Base-by-base conservation (phyloP, 92 coral and sea anemone genomes). In the Actinostola sp. region DNA sequence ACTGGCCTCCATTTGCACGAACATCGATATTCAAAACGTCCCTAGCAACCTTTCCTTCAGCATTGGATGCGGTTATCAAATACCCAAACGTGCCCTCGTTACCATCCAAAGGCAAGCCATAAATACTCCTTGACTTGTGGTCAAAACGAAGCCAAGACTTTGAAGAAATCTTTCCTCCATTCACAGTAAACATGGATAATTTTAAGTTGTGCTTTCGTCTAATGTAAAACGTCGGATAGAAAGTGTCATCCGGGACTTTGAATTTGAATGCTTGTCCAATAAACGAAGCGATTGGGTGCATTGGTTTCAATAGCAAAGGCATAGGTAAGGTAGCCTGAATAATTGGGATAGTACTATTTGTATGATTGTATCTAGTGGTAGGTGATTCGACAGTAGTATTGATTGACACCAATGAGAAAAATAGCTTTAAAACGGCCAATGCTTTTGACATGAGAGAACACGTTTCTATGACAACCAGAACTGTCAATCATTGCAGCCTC, bases 361-460 rank as follows among this genome's bases (percentile, higher is more conserved):
- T 30, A 45, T 81, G 68, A 15, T 66, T 48, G 25, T 71, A 25
- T 26, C 57, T 68, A 17, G 75, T 46, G 49, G 50, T 71, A 28
- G 75, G 83, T 33, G 83, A 72, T 32, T 67, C 19, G 80, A 72
- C 87, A 58, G 97, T 90, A 28, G 88, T 71, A 46, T 90, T 90
- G 35, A 90, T 35, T 16, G 85, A 79, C 53, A 90, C 82, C 76
- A 90, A 66, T 29, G 92, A 90, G 83, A 90, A 90, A 72, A 90
- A 90, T 55, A 90, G 53, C 88, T 87, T 90, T 53, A 90, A 88
- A 19, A 87, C 85, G 39, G 78, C 82, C 71, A 90, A 84, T 87
- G 92, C 97, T 83, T 90, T 87, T 78, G 97, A 90, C 97, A 90
- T 90, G 85, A 83, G 92, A 76, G 84, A 70, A 71, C 55, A 79